These are phyloP conservation scores for Ondatra zibethicus DNA, from an alignment of 2,113 vertebrate species.

Conservation along the genomic window DNA sequence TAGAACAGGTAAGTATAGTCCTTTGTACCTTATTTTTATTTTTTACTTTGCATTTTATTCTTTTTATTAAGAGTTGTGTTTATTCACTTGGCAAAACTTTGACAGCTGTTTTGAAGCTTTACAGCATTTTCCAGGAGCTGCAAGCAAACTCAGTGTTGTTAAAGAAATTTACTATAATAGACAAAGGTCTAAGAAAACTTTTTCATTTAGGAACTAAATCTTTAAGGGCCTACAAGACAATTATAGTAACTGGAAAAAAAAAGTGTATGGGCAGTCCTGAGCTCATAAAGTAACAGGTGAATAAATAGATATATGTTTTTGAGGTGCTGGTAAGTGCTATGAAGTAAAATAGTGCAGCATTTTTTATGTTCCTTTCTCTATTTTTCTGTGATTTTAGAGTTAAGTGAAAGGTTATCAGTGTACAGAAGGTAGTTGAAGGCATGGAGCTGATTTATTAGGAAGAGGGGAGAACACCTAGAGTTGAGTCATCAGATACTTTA, in stretches of 20 bases:
- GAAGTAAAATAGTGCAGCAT: neutral
- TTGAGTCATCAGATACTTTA: neutral
- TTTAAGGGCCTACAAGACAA: neutral
- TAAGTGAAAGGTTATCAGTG: neutral
- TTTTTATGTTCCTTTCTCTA: neutral
- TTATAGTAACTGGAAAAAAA: constrained; percentile 31
- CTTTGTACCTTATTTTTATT: constrained; percentile 14
- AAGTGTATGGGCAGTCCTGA: neutral
- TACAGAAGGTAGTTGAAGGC: neutral
- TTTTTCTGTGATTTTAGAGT: neutral
- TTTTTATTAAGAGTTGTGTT: neutral
- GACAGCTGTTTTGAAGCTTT: neutral
- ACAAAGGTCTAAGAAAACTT: constrained; percentile 10
- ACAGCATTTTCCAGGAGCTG: neutral
- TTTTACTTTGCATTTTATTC: constrained; percentile 57
- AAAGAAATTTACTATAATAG: constrained; percentile 25
- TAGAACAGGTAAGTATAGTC: constrained; percentile 93
- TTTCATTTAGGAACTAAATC: constrained; percentile 42
- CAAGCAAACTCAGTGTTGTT: constrained; percentile 22
- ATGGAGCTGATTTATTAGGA: neutral
- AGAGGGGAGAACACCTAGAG: neutral
- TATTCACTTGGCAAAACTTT: constrained; percentile 49
- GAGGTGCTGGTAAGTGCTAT: neutral
- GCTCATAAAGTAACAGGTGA: constrained; percentile 8
- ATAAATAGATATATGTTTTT: neutral